Percentiles rank a stretch among this genome's conserved stretches.
Evolutionary conservation across 1,140 invertebrate genomes (phyloP).

Genomic region (Rhagoletis pomonella): DNA sequence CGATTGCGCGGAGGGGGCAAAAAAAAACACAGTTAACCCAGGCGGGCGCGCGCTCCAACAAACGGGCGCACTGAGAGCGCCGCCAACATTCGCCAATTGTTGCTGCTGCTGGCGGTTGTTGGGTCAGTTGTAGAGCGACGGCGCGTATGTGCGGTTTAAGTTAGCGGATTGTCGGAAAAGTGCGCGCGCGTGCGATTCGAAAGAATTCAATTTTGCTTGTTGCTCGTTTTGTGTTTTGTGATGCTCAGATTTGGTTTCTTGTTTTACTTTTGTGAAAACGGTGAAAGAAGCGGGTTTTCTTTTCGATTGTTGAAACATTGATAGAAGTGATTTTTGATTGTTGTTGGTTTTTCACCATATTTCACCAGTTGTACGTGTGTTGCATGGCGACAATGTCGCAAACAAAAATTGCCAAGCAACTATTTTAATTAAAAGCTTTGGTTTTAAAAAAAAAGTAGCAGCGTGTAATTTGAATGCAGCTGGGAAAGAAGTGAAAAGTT

Average conservation of each 20-base stretch:
- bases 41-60: not conserved
- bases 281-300: constrained; percentile 46
- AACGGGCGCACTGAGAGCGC: not conserved
- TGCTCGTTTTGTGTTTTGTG: not conserved
- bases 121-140: constrained; percentile 30
- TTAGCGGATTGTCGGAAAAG: constrained; percentile 26
- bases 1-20: not conserved
- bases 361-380: not conserved
- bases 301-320: constrained; percentile 32
- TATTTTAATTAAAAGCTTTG: constrained; percentile 15
- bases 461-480: not conserved
- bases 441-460: too few species aligned
- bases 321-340: constrained; percentile 40
- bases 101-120: constrained; percentile 16
- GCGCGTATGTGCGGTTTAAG: constrained; percentile 33
- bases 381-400: not conserved
- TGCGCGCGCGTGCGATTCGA: not conserved
- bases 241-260: not conserved
- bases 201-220: too few species aligned
- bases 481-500: not conserved
- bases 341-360: not conserved
- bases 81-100: constrained; percentile 23
- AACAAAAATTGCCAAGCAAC: not conserved
- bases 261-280: constrained; percentile 38
- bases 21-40: constrained; percentile 18